phyloP scores from a whole-genome alignment of 2,888 invertebrate genomes.

The Temnothorax ravouxi region DNA sequence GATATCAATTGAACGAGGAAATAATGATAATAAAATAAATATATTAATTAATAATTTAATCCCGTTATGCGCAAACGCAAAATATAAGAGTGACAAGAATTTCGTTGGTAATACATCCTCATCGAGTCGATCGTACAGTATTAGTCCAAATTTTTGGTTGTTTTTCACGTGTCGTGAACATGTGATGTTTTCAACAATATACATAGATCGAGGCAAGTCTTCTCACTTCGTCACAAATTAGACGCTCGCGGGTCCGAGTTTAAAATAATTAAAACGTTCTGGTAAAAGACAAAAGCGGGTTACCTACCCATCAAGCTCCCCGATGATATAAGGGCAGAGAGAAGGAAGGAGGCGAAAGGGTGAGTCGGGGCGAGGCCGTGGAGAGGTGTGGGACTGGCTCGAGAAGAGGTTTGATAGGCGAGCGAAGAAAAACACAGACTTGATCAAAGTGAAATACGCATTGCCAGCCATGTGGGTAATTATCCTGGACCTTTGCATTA shows the following conservation, averaged over 20 bases:
- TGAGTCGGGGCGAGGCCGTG: slow-evolving; percentile 70
- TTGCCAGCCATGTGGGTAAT: slow-evolving; percentile 86
- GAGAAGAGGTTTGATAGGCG: slow-evolving; percentile 80
- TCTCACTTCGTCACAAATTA: slow-evolving; percentile 80
- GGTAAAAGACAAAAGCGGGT: slow-evolving; percentile 83
- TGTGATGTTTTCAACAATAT: neutral
- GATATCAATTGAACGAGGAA: neutral
- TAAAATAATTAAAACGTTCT: slow-evolving; percentile 86
- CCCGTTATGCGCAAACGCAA: neutral
- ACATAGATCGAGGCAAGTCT: slow-evolving; percentile 25
- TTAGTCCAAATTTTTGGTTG: neutral
- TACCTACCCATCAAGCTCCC: slow-evolving; percentile 80
- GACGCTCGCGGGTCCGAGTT: slow-evolving; percentile 83
- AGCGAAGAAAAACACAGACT: slow-evolving; percentile 86
- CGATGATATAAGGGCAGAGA: slow-evolving; percentile 81
- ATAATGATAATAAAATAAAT: slow-evolving; percentile 21
- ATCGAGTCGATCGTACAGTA: neutral
- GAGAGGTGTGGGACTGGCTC: slow-evolving; percentile 59
- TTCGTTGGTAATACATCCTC: neutral
- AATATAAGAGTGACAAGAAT: neutral
- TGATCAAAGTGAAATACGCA: slow-evolving; percentile 86
- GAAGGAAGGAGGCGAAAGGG: slow-evolving; percentile 76
- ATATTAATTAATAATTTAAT: neutral
- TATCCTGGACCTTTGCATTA: slow-evolving; percentile 86
- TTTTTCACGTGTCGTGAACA: neutral